These are phyloP conservation scores for Sminthopsis crassicaudata DNA, from an alignment of 2,113 vertebrate species.

Conservation along the genomic window DNA sequence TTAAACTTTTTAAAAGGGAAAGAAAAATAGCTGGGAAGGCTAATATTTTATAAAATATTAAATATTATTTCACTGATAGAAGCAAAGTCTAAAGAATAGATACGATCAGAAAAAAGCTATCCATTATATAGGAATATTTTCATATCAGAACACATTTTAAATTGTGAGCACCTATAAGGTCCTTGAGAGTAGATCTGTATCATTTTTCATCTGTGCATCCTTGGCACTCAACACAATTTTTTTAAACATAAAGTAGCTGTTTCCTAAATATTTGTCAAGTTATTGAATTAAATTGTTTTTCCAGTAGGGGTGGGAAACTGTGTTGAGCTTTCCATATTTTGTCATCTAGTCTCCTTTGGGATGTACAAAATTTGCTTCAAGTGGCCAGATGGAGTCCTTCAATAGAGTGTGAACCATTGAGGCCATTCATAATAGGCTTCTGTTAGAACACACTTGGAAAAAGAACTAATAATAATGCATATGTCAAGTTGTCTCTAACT, in stretches of 20 bases:
- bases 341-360: not conserved
- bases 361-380: not conserved
- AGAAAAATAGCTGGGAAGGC: not conserved
- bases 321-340: not conserved
- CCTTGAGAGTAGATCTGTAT: not conserved
- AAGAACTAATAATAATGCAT: not conserved
- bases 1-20: not conserved
- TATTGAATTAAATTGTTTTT: not conserved
- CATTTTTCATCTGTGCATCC: not conserved
- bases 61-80: not conserved
- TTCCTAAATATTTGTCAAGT: not conserved
- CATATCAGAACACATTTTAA: not conserved
- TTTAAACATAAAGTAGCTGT: not conserved
- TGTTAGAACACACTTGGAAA: slow-evolving; percentile 15
- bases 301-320: not conserved
- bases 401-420: not conserved
- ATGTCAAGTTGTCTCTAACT: not conserved
- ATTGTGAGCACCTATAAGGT: not conserved
- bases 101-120: not conserved
- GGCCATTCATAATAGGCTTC: not conserved
- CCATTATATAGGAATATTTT: not conserved
- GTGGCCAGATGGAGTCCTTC: not conserved
- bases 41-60: not conserved
- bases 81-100: not conserved
- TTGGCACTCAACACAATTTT: not conserved